Conservation (phyloP, 2,113 vertebrate genomes). For the Carlito syrichta region DNA sequence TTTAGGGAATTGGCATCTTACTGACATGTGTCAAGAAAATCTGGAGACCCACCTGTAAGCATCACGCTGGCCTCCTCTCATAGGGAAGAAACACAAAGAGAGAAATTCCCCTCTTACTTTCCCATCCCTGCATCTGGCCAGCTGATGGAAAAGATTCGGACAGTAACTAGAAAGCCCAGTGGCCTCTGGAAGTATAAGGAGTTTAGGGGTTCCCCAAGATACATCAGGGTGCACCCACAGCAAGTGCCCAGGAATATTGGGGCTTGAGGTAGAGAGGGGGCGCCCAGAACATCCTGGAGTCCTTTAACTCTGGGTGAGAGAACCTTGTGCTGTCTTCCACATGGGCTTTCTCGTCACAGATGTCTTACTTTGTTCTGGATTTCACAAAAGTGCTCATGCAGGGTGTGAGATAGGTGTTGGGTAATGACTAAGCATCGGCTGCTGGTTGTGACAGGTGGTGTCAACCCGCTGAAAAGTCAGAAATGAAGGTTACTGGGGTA, state of each 20-base stretch:
- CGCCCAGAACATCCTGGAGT: fast-evolving
- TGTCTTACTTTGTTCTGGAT: fast-evolving
- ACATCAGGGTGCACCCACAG: fast-evolving
- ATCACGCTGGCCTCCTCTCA: not conserved
- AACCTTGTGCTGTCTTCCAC: fast-evolving
- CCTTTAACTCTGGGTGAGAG: fast-evolving
- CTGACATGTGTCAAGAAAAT: not conserved
- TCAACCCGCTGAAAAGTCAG: not conserved
- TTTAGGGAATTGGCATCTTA: not conserved
- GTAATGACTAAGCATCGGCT: no score
- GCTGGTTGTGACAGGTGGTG: fast-evolving
- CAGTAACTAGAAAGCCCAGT: fast-evolving
- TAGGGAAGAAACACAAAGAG: not conserved
- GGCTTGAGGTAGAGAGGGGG: not conserved
- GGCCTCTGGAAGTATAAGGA: not conserved
- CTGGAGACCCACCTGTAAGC: fast-evolving
- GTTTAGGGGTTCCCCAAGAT: not conserved
- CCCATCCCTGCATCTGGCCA: fast-evolving
- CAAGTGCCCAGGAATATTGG: not conserved
- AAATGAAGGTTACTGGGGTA: not conserved
- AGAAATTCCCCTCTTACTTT: not conserved
- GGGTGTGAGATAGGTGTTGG: fast-evolving
- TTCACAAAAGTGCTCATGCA: fast-evolving
- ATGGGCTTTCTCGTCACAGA: fast-evolving
- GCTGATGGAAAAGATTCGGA: fast-evolving